Conservation (phyloP, 2,797 vertebrate species). For the Brachymystax lenok region DNA sequence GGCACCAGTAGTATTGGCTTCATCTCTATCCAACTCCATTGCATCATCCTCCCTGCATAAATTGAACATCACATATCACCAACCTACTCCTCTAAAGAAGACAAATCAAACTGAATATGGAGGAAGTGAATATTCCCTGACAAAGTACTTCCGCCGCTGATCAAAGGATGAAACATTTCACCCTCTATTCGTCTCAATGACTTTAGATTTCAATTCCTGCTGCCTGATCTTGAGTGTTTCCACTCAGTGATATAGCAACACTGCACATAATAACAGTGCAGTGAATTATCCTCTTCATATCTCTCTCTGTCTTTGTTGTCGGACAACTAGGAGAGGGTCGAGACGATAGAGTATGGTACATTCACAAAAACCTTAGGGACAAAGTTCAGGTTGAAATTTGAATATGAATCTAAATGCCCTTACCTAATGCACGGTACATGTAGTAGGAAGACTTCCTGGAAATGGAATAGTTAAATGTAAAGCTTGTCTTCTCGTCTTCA, state of each 20-base stretch:
- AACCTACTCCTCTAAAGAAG: neutral
- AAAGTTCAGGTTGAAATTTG: neutral
- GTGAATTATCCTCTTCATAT: neutral
- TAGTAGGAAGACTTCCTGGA: neutral
- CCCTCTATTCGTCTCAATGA: conserved; percentile 2
- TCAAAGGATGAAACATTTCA: conserved; percentile 16
- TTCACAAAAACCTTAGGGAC: neutral
- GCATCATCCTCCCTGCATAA: conserved; percentile 12
- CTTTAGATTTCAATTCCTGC: conserved; percentile 11
- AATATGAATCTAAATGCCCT: neutral
- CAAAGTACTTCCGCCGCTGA: conserved; percentile 2
- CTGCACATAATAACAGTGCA: neutral
- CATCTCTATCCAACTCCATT: conserved; percentile 7
- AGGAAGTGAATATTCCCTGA: conserved; percentile 4
- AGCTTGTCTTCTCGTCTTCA: neutral
- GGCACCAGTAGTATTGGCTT: neutral
- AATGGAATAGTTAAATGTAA: neutral
- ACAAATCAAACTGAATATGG: conserved; percentile 10
- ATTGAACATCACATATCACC: conserved; percentile 4
- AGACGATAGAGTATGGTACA: neutral
- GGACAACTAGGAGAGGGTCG: neutral
- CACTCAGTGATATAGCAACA: neutral
- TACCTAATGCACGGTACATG: neutral
- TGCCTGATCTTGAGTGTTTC: neutral
- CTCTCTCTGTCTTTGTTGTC: neutral